A percentile compares a stretch with the other conserved stretches of the same genome.
phyloP scores from a whole-genome alignment of 2,113 vertebrate genomes.

The Chaenocephalus aceratus region DNA sequence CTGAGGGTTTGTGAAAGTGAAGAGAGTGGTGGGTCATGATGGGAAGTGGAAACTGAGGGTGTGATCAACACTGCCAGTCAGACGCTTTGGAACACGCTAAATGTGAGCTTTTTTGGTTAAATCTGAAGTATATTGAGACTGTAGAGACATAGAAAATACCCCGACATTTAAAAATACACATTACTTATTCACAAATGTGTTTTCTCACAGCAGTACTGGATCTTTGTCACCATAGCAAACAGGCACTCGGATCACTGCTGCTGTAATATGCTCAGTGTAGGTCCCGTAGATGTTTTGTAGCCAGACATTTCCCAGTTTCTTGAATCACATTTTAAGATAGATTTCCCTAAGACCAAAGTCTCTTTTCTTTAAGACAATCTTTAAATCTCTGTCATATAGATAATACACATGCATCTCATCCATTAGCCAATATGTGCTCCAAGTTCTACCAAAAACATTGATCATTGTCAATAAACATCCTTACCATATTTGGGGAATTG shows the following conservation, averaged over 20 bases:
- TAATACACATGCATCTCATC: not conserved
- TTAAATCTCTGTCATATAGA: conserved; percentile 3
- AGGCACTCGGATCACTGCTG: not conserved
- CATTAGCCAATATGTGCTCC: not conserved
- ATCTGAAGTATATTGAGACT: conserved; percentile 24
- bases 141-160: not conserved
- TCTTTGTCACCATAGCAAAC: not conserved
- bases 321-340: not conserved
- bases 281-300: not conserved
- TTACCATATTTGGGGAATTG: not conserved
- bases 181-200: not conserved
- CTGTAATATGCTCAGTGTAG: not conserved
- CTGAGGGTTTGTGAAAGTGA: conserved; percentile 72
- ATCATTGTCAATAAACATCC: not conserved
- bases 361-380: conserved; percentile 27
- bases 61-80: conserved; percentile 43
- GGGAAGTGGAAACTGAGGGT: conserved; percentile 16
- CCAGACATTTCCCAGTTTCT: not conserved
- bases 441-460: not conserved
- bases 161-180: conserved; percentile 7
- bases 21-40: conserved; percentile 28
- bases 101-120: conserved; percentile 21
- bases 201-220: too few relatives aligned
- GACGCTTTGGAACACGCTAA: conserved; percentile 44
- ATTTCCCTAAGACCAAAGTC: not conserved